A percentile compares a stretch with the other conserved stretches of the same genome.
phyloP scores from a whole-genome alignment of 2,797 vertebrate genomes.

The Falco rusticolus region DNA sequence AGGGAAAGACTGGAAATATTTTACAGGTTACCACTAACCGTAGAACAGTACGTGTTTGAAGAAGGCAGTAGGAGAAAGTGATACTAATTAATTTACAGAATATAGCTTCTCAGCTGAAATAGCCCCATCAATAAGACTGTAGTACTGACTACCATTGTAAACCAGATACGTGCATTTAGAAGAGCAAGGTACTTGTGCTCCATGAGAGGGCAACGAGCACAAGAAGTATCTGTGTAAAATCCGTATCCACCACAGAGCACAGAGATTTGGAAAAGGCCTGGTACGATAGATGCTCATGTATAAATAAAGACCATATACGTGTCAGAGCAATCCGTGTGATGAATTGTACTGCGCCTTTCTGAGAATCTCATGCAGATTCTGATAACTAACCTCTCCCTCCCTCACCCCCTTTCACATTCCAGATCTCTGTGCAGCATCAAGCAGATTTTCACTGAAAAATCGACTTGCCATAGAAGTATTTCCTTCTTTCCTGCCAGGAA shows the following conservation, averaged over 20 bases:
- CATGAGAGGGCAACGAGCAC: background rate
- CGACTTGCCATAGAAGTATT: background rate
- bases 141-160: background rate
- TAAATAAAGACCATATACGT: background rate
- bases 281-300: background rate
- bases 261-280: background rate
- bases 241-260: background rate
- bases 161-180: background rate
- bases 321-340: background rate
- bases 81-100: background rate
- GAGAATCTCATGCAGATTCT: background rate
- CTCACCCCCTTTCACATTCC: background rate
- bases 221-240: background rate
- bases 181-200: background rate
- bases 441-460: background rate
- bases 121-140: background rate
- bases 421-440: background rate
- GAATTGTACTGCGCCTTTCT: background rate
- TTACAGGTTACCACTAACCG: background rate
- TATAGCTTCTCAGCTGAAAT: background rate
- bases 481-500: background rate
- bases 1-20: background rate
- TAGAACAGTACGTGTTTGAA: background rate
- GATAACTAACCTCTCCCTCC: background rate
- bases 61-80: background rate